Evolutionary conservation across 2,113 vertebrate species (phyloP).

Genomic region (Fregetta grallaria): DNA sequence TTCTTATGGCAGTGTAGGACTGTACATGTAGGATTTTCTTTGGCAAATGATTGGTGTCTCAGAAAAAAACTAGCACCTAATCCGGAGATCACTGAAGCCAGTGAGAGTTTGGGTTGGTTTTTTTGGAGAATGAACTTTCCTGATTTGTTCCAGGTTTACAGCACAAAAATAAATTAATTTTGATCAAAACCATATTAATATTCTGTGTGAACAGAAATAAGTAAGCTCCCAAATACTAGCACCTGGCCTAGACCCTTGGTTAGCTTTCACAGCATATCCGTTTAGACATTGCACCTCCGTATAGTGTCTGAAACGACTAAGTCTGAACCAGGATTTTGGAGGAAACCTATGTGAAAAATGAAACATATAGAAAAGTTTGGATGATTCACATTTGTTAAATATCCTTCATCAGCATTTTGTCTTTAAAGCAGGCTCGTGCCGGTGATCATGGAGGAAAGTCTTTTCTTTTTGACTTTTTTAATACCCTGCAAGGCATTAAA

Average conservation of each 20-base stretch:
- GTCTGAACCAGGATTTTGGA: not conserved
- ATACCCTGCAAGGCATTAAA: not conserved
- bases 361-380: not conserved
- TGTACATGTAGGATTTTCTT: rapidly evolving
- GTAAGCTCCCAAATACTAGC: not conserved
- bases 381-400: not conserved
- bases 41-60: not conserved
- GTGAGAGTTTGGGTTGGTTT: not conserved
- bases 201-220: not conserved
- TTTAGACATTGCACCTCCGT: not conserved
- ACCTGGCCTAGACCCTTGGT: too few relatives aligned
- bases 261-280: not conserved
- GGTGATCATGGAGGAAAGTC: not conserved
- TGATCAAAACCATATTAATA: not conserved
- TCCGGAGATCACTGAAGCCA: not conserved
- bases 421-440: not conserved
- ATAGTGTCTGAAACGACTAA: not conserved
- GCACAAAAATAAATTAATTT: not conserved
- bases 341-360: not conserved
- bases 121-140: not conserved
- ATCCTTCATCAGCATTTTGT: not conserved
- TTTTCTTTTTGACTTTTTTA: not conserved
- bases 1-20: not conserved
- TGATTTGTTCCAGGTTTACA: not conserved
- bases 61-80: not conserved